phyloP scores from a whole-genome alignment of 2,113 vertebrate genomes.

The Apus apus region DNA sequence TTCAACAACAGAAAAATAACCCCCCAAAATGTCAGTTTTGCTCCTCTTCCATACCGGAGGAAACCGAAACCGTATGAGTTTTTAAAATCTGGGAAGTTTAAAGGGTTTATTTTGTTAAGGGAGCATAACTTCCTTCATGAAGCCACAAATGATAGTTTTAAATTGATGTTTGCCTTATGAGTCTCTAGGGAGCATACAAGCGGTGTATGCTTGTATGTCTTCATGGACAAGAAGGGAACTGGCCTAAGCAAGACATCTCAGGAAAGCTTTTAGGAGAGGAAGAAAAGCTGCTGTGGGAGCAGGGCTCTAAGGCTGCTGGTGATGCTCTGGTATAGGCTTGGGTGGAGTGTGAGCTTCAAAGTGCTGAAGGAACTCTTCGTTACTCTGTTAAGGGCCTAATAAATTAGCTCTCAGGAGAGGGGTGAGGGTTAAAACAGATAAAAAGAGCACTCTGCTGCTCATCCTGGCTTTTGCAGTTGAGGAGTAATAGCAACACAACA shows the following conservation, averaged over 20 bases:
- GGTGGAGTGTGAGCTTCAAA: background rate
- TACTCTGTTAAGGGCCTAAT: background rate
- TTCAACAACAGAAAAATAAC: background rate
- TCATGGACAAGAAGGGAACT: background rate
- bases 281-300: background rate
- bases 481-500: background rate
- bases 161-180: background rate
- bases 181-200: background rate
- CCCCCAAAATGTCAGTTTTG: background rate
- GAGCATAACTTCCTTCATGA: background rate
- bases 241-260: accelerated
- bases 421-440: background rate
- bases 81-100: background rate
- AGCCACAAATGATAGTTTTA: background rate
- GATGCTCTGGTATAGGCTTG: background rate
- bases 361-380: background rate
- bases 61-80: background rate
- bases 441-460: background rate
- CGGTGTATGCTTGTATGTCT: background rate
- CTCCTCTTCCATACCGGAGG: background rate
- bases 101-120: background rate
- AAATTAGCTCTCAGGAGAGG: background rate
- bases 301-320: background rate
- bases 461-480: background rate
- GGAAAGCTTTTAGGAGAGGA: background rate